A percentile compares a stretch with the other conserved stretches of the same genome.
These are phyloP conservation scores for Phalacrocorax pelagicus DNA, from an alignment of 2,113 vertebrate genomes.

Conservation along the genomic window DNA sequence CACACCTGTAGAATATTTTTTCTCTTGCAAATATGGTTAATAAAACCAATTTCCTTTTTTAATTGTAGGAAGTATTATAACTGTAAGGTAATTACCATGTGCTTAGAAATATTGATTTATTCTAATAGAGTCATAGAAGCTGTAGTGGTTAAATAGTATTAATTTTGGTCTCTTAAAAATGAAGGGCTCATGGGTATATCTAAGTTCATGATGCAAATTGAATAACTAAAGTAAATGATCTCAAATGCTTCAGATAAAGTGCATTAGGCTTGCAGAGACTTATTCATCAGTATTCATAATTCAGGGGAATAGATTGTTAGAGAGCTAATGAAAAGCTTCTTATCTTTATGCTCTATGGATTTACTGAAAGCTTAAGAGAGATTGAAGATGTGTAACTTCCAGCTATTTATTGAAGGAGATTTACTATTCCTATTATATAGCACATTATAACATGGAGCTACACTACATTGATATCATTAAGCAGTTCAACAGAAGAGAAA, in stretches of 20 bases:
- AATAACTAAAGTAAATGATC: not conserved
- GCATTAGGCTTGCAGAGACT: not conserved
- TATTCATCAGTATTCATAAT: not conserved
- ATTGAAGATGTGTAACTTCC: not conserved
- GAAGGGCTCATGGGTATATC: not conserved
- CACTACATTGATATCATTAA: not conserved
- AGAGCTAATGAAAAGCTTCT: constrained; percentile 33
- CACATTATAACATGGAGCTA: not conserved
- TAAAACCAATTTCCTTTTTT: not conserved
- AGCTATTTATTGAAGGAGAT: not conserved
- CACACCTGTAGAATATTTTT: not conserved
- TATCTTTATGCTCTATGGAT: not conserved
- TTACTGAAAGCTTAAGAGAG: constrained; percentile 13
- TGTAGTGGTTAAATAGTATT: not conserved
- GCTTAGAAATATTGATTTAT: not conserved
- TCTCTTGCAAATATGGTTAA: not conserved
- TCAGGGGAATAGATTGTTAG: not conserved
- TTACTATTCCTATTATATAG: not conserved
- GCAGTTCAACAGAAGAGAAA: not conserved
- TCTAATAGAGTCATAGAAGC: not conserved
- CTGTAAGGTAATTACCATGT: not conserved
- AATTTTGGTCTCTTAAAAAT: not conserved
- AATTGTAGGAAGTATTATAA: not conserved
- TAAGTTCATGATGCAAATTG: not conserved
- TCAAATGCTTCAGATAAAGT: constrained; percentile 30